A percentile compares a stretch with the other conserved stretches of the same genome.
Conservation (phyloP, 2,888 invertebrate species). For the Noctua fimbriata region DNA sequence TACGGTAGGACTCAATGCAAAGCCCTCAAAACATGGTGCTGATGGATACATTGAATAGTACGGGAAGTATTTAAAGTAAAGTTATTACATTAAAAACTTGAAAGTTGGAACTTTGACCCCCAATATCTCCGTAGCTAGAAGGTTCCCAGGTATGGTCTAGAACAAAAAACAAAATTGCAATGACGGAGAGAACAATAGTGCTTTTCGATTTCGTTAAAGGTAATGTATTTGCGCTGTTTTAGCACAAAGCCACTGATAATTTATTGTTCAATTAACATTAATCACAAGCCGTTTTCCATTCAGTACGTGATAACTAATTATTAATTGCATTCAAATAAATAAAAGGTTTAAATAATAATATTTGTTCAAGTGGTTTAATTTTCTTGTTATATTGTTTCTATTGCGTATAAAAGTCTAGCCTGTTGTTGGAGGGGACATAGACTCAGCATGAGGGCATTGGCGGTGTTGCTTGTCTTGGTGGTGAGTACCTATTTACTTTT, state of each 20-base stretch:
- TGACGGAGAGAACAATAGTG: too few species aligned
- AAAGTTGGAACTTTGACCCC: too few species aligned
- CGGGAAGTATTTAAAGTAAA: too few species aligned
- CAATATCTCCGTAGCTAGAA: too few species aligned
- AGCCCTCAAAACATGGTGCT: too few species aligned
- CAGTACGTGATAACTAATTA: neutral
- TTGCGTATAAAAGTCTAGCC: slow-evolving; percentile 23
- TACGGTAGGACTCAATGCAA: too few species aligned
- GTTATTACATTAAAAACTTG: too few species aligned
- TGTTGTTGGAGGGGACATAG: neutral
- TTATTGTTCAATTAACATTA: neutral
- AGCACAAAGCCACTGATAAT: neutral
- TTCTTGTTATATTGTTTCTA: neutral
- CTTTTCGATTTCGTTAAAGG: too few species aligned
- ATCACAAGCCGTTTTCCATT: neutral
- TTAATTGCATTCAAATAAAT: slow-evolving; percentile 8
- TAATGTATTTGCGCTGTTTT: too few species aligned
- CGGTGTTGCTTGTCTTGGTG: slow-evolving; percentile 25
- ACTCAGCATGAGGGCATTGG: slow-evolving; percentile 31
- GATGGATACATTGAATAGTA: too few species aligned
- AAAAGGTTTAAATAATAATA: slow-evolving; percentile 32
- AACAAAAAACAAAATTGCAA: too few species aligned
- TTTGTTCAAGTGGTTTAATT: slow-evolving; percentile 30
- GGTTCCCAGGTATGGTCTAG: too few species aligned
- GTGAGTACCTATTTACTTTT: slow-evolving; percentile 25